Evolutionary conservation across 2,888 invertebrate species (phyloP).

Genomic region (Polymixis flavicincta): DNA sequence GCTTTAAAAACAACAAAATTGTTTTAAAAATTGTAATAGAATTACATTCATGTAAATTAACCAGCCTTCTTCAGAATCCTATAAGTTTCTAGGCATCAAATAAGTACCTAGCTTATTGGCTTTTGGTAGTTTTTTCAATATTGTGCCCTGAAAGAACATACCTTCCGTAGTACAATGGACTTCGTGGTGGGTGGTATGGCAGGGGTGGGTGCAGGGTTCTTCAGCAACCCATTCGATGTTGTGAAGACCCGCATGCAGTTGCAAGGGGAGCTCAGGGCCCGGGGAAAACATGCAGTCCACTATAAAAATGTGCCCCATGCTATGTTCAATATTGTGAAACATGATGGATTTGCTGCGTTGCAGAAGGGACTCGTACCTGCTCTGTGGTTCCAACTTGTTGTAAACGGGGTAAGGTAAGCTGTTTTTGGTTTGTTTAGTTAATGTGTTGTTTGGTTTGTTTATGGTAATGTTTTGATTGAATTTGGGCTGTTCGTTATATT

Average conservation of each 20-base stretch:
- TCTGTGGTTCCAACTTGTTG: conserved; percentile 94
- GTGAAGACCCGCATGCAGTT: conserved; percentile 97
- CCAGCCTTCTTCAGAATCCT: neutral
- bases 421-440: conserved; percentile 31
- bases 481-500: neutral
- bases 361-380: conserved; percentile 96
- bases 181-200: conserved; percentile 94
- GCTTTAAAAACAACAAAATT: too few relatives aligned
- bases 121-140: conserved; percentile 10
- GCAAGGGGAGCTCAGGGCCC: conserved; percentile 94
- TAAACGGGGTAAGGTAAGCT: conserved; percentile 91
- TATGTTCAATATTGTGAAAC: conserved; percentile 93
- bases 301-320: conserved; percentile 96
- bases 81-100: neutral
- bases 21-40: neutral
- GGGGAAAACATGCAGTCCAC: conserved; percentile 91
- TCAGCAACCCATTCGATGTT: conserved; percentile 97
- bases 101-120: neutral
- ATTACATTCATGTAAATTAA: too few relatives aligned
- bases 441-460: conserved; percentile 2
- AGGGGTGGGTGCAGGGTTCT: conserved; percentile 94
- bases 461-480: neutral
- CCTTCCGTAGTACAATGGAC: conserved; percentile 90
- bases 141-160: conserved; percentile 36
- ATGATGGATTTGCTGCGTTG: conserved; percentile 94